Percentiles rank a stretch among this genome's conserved stretches.
Conservation (phyloP, 2,797 vertebrate species). For the Meriones psammophilus region DNA sequence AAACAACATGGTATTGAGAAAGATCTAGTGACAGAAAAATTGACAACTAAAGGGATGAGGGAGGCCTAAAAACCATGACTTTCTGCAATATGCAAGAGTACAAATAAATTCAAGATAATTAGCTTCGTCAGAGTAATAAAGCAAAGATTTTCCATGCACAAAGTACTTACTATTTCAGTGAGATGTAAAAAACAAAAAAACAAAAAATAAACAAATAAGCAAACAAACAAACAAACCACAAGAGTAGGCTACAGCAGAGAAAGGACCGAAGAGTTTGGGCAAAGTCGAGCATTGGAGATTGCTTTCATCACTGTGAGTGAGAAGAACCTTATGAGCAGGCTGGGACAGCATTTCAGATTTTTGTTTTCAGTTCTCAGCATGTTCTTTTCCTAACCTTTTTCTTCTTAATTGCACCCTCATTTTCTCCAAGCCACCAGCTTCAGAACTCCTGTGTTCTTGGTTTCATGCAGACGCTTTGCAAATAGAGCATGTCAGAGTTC, state of each 20-base stretch:
- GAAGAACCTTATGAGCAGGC: conserved; percentile 35
- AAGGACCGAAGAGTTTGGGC: background rate
- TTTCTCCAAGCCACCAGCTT: conserved; percentile 62
- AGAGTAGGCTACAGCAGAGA: background rate
- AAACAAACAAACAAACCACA: too few species aligned
- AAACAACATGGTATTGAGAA: background rate
- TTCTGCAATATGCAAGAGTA: background rate
- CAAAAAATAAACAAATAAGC: background rate
- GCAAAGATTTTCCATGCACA: conserved; percentile 31
- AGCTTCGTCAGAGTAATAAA: conserved; percentile 19
- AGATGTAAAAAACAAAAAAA: background rate
- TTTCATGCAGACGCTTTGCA: conserved; percentile 48
- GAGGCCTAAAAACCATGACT: background rate
- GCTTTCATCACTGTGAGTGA: background rate
- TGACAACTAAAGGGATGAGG: background rate
- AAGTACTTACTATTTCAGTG: conserved; percentile 37
- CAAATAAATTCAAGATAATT: conserved; percentile 34
- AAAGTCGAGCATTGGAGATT: background rate
- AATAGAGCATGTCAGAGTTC: conserved; percentile 72
- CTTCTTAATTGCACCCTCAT: conserved; percentile 55
- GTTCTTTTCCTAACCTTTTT: conserved; percentile 71
- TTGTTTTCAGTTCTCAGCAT: conserved; percentile 66
- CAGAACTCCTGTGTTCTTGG: conserved; percentile 2
- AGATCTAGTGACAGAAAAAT: background rate
- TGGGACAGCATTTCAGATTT: conserved; percentile 59